Evolutionary conservation across 2,888 invertebrate species (phyloP).

Genomic region (Himalopsyche anomala): DNA sequence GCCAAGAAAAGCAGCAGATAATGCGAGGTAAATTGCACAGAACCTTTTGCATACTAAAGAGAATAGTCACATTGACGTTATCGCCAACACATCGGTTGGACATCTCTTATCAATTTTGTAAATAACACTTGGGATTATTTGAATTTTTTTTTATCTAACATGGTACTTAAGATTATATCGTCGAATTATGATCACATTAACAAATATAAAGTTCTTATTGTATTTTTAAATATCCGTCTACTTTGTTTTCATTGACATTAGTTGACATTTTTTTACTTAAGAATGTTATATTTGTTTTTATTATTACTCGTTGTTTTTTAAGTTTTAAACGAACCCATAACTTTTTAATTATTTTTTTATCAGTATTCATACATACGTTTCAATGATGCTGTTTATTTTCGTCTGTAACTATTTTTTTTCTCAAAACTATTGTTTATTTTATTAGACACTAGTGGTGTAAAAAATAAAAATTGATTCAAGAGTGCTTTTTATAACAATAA

Average conservation of each 20-base stretch:
- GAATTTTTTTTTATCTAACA: not conserved
- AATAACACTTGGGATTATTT: not conserved
- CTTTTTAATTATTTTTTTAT: no score
- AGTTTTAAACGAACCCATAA: not conserved
- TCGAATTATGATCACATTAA: not conserved
- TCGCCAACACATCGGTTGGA: not conserved
- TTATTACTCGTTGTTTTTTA: not conserved
- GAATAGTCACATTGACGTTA: not conserved
- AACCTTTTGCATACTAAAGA: conserved; percentile 6
- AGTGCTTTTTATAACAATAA: no score
- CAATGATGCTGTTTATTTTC: no score
- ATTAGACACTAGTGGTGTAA: no score
- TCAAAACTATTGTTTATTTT: no score
- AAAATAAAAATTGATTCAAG: no score
- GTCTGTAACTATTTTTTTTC: no score
- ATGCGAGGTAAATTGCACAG: conserved; percentile 81
- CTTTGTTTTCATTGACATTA: no score
- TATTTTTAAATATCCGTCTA: no score
- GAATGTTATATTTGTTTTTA: not conserved
- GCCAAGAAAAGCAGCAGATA: conserved; percentile 81
- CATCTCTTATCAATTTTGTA: conserved; percentile 17
- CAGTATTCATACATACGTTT: no score
- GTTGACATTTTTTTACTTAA: no score
- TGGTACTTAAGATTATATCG: not conserved
- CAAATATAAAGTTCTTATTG: not conserved